Evolutionary conservation across 2,888 invertebrate genomes (phyloP).

Genomic region (Chymomyza amoena): DNA sequence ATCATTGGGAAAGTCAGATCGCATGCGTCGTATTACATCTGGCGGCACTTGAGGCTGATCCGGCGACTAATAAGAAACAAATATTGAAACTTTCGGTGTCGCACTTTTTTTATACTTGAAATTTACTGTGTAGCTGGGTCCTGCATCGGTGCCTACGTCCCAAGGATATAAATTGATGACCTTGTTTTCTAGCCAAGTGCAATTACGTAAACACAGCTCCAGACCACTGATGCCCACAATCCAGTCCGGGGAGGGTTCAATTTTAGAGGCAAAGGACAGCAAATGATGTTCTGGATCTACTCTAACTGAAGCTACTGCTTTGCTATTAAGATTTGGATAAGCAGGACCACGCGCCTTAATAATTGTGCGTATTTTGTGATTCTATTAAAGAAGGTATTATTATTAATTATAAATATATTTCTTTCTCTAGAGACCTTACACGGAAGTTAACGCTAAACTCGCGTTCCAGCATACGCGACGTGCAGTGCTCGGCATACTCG

Average conservation of each 20-base stretch:
- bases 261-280: constrained; percentile 95
- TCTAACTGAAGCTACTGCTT: constrained; percentile 90
- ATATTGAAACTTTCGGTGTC: background rate
- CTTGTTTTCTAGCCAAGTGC: constrained; percentile 92
- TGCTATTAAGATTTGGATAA: constrained; percentile 90
- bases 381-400: constrained; percentile 79
- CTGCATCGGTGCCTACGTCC: constrained; percentile 97
- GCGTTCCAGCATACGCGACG: constrained; percentile 91
- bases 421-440: constrained; percentile 28
- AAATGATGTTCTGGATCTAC: constrained; percentile 95
- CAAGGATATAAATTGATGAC: constrained; percentile 94
- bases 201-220: constrained; percentile 93
- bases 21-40: constrained; percentile 91
- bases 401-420: background rate
- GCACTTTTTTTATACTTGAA: background rate
- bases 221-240: constrained; percentile 94
- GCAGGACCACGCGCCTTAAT: constrained; percentile 96
- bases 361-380: constrained; percentile 91
- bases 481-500: constrained; percentile 96
- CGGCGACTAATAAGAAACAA: constrained; percentile 81
- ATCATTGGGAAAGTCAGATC: constrained; percentile 91
- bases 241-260: constrained; percentile 99
- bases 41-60: constrained; percentile 91
- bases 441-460: constrained; percentile 90
- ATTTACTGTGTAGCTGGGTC: constrained; percentile 87